Base-by-base conservation (phyloP, 2,113 vertebrate species). In the Aramus guarauna region DNA sequence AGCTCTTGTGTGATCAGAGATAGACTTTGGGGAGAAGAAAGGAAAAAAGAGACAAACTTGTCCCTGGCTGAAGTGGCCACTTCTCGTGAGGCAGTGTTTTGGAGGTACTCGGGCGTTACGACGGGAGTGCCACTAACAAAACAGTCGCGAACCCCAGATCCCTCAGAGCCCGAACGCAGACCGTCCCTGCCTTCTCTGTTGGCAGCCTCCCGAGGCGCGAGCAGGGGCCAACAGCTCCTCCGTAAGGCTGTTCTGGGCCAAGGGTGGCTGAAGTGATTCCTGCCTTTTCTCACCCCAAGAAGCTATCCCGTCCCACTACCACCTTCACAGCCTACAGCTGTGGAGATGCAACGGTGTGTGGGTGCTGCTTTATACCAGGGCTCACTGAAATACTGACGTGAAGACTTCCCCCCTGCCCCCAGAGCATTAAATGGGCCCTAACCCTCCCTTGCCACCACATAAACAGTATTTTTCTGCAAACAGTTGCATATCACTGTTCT, bases 311-410 rank as follows among this genome's bases (percentile, higher is more conserved):
- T 30, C 52, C 29, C 53, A 18, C 17, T 83, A 26, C 73, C 43
- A 50, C 16, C 9, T 32, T 26, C 66, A 24, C 47, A 50, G n/a
- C 0, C 32, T 5, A 9, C 9, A 9, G 9, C 3, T 37, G 5
- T 11, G 24, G 62, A 56, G 39, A n/a, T 15, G 7, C 9, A 58
- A 20, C 3, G 2, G 29, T 3, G 5, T 2, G 1, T 24, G 50
- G 29, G 16, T 71, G 45, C 71, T 32, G 9, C 39, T 7, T n/a
- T n/a, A 15, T 6, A 22, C 32, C 0, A 0, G 36, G 2, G n/a
- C n/a, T 62, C 75, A 30, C 52, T 27, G 56, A 64, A 69, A 73
- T 2, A 5, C 7, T 43, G 13, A 14, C 15, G 18, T 27, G 63
- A 55, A 81, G 67, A 55, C 19, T 14, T 29, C 5, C 34, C 41